A percentile compares a stretch with the other conserved stretches of the same genome.
phyloP scores from a whole-genome alignment of 2,113 vertebrate species.

The Pterocles orientalis region DNA sequence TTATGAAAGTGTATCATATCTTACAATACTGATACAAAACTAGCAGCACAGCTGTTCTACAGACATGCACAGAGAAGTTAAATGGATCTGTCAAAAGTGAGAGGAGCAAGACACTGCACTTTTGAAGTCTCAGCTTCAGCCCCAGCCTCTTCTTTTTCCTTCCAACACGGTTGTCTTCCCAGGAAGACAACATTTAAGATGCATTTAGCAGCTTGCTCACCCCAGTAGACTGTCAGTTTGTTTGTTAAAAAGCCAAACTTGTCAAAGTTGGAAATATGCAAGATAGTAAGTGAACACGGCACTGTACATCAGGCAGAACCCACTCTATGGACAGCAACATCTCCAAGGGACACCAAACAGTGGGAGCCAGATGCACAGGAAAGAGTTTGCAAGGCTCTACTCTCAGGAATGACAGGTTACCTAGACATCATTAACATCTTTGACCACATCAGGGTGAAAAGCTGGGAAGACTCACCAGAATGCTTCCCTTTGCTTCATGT shows the following conservation, averaged over 20 bases:
- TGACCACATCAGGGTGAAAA: background rate
- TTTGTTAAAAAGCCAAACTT: background rate
- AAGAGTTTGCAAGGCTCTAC: background rate
- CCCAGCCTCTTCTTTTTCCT: background rate
- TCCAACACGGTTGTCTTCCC: background rate
- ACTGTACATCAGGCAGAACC: background rate
- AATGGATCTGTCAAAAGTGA: background rate
- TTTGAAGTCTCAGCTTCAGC: background rate
- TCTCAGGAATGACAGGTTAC: background rate
- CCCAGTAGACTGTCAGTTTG: background rate
- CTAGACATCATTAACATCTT: background rate
- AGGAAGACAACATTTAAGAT: background rate
- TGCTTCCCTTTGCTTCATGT: slow-evolving; percentile 87
- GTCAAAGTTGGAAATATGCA: background rate
- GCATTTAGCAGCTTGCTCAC: background rate
- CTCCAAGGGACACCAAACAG: background rate
- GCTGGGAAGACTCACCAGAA: slow-evolving; percentile 86
- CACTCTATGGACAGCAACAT: background rate
- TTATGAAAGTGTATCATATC: background rate
- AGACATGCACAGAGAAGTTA: background rate
- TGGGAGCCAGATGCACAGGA: background rate
- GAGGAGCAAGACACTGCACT: background rate
- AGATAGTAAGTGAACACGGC: background rate
- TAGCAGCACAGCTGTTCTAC: background rate
- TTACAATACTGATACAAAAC: background rate